Evolutionary conservation across 2,888 invertebrate genomes (phyloP).

Genomic region (Drosophila demipolita): DNA sequence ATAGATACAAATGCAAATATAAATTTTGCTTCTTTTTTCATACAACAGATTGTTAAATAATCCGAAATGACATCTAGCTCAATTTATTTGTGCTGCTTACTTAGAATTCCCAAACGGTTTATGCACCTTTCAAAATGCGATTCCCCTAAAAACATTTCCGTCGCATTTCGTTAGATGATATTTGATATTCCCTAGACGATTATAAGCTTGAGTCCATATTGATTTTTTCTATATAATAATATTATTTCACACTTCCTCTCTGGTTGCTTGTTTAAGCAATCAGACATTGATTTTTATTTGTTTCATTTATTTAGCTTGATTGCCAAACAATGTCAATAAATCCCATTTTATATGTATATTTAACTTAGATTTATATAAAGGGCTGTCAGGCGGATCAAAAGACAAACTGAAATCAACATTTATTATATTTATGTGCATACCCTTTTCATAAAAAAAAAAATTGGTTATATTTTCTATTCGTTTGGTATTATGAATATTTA

Average conservation of each 20-base stretch:
- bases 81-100: neutral
- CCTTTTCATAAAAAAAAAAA: constrained; percentile 13
- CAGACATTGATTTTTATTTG: constrained; percentile 58
- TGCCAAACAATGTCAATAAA: constrained; percentile 53
- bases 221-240: constrained; percentile 2
- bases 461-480: constrained; percentile 5
- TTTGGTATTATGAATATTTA: neutral
- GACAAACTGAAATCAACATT: constrained; percentile 30
- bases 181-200: neutral
- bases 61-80: neutral
- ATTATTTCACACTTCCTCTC: constrained; percentile 10
- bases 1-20: no score
- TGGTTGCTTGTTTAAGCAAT: constrained; percentile 12
- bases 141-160: neutral
- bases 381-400: constrained; percentile 16
- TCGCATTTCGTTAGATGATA: neutral
- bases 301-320: constrained; percentile 65
- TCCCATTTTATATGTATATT: constrained; percentile 8
- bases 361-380: neutral
- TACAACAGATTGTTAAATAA: neutral
- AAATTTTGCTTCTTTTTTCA: no score
- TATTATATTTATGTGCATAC: constrained; percentile 13
- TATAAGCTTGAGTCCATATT: neutral
- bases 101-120: neutral
- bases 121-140: neutral